Percentiles rank a stretch among this genome's conserved stretches.
phyloP scores from a whole-genome alignment of 2,888 invertebrate species.

The Pyrocoelia pectoralis region DNA sequence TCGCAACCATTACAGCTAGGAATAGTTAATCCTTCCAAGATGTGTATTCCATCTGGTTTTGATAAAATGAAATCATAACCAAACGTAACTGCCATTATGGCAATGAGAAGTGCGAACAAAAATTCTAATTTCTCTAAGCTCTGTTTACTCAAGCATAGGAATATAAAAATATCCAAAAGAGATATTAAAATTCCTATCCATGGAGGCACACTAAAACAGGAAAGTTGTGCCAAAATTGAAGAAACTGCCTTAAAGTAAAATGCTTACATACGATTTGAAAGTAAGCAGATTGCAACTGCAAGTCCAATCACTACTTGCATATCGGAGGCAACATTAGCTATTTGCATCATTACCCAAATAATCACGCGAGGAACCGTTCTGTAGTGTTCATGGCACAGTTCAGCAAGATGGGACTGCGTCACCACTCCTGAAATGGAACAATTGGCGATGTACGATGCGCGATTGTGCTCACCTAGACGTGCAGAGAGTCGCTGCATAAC shows the following conservation, averaged over 20 bases:
- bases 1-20: conserved; percentile 82
- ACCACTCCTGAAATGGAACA: conserved; percentile 78
- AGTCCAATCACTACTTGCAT: conserved; percentile 95
- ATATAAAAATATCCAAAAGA: conserved; percentile 85
- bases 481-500: conserved; percentile 79
- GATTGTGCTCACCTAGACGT: conserved; percentile 52
- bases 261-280: conserved; percentile 75
- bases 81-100: conserved; percentile 85
- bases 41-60: conserved; percentile 72
- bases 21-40: conserved; percentile 79
- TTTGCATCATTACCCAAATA: conserved; percentile 91
- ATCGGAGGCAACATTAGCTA: conserved; percentile 90
- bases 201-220: conserved; percentile 76
- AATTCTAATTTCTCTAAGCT: conserved; percentile 83
- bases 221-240: too few relatives aligned
- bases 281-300: conserved; percentile 83
- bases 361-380: conserved; percentile 76
- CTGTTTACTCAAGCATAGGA: conserved; percentile 85
- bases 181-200: conserved; percentile 87
- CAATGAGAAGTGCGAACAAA: conserved; percentile 83
- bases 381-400: conserved; percentile 81
- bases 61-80: conserved; percentile 84
- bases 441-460: neutral
- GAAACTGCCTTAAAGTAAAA: too few relatives aligned
- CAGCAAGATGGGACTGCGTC: conserved; percentile 84